phyloP scores from a whole-genome alignment of 2,113 vertebrate genomes.

The Saccopteryx leptura region DNA sequence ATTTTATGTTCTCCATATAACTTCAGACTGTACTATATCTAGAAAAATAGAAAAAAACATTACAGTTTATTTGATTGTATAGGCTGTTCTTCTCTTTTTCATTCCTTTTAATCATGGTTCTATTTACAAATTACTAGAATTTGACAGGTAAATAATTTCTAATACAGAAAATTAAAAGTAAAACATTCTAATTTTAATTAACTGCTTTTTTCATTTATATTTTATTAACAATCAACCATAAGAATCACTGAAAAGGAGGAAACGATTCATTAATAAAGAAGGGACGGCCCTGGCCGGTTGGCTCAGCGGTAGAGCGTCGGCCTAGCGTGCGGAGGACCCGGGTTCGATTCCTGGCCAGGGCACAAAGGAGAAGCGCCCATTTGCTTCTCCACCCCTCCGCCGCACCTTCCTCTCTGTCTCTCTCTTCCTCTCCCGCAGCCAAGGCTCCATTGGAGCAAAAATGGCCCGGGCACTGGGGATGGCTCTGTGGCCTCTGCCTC shows the following conservation, averaged over 20 bases:
- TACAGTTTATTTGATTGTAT: not conserved
- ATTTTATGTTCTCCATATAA: constrained; percentile 1
- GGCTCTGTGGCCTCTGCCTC: too few relatives aligned
- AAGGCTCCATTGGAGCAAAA: too few relatives aligned
- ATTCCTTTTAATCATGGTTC: not conserved
- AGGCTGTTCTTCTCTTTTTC: not conserved
- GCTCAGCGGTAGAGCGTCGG: too few relatives aligned
- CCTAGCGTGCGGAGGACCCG: too few relatives aligned
- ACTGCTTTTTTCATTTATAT: not conserved
- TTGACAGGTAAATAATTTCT: constrained; percentile 14
- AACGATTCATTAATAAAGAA: too few relatives aligned
- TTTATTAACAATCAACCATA: constrained; percentile 26
- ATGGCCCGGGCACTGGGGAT: too few relatives aligned
- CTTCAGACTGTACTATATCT: constrained; percentile 6
- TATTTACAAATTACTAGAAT: constrained; percentile 32
- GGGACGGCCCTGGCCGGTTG: too few relatives aligned
- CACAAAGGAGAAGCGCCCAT: too few relatives aligned
- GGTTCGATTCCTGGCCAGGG: too few relatives aligned
- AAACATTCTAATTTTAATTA: constrained; percentile 50
- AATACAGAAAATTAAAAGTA: constrained; percentile 29
- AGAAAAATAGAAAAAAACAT: not conserved
- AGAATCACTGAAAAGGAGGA: constrained; percentile 1
- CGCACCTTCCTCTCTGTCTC: too few relatives aligned
- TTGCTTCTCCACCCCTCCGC: too few relatives aligned
- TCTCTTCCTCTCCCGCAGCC: too few relatives aligned